phyloP scores from a whole-genome alignment of 2,797 vertebrate species.

The Periophthalmus magnuspinnatus region DNA sequence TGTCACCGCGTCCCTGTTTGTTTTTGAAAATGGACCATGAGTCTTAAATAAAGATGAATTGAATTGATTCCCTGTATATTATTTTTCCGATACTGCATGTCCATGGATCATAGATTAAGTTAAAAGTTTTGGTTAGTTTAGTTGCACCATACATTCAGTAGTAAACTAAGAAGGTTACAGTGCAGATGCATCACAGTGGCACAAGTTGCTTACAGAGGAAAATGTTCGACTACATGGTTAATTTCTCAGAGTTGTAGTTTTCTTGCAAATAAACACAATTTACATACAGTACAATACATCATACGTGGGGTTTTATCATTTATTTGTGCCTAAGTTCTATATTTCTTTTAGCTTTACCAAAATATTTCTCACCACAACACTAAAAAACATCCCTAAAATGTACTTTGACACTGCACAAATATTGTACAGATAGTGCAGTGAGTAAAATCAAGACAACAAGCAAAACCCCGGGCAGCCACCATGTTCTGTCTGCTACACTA shows the following conservation, averaged over 20 bases:
- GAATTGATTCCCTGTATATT: too few relatives aligned
- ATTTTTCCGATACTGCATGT: too few relatives aligned
- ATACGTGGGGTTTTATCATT: neutral
- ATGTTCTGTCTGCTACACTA: constrained; percentile 54
- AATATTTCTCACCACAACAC: neutral
- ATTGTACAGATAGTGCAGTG: neutral
- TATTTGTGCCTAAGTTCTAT: neutral
- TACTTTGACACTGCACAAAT: constrained; percentile 22
- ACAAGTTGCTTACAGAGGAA: neutral
- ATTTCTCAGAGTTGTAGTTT: too few relatives aligned
- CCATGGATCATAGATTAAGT: neutral
- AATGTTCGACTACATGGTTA: too few relatives aligned
- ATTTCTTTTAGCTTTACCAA: neutral
- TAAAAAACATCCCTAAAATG: constrained; percentile 16
- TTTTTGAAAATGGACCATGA: too few relatives aligned
- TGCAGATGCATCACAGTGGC: neutral
- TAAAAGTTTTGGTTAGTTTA: neutral
- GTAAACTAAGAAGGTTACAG: neutral
- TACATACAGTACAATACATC: too few relatives aligned
- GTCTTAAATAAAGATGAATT: too few relatives aligned
- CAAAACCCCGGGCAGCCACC: constrained; percentile 44
- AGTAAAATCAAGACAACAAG: constrained; percentile 40
- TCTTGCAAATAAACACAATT: too few relatives aligned
- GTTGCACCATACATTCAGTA: neutral
- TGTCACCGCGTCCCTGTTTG: too few relatives aligned